Percentiles rank a stretch among this genome's conserved stretches.
These are phyloP conservation scores for Sitophilus oryzae DNA, from an alignment of 1,140 invertebrate genomes.

Conservation along the genomic window DNA sequence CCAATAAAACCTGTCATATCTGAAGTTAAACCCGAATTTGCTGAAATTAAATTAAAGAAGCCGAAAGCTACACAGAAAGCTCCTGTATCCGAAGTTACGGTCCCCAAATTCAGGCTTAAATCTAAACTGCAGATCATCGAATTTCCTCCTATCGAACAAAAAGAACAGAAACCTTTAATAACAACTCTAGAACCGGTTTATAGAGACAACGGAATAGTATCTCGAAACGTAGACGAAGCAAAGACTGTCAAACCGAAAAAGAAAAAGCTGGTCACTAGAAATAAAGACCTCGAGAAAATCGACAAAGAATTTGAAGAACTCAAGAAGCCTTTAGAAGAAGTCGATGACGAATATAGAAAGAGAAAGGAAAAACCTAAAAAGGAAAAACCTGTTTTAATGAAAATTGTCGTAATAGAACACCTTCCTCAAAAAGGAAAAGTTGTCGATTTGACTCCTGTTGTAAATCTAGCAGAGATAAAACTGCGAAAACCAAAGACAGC, in stretches of 20 bases:
- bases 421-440: slow-evolving; percentile 30
- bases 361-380: slow-evolving; percentile 24
- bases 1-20: slow-evolving; percentile 20
- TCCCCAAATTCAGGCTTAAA: slow-evolving; percentile 60
- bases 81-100: slow-evolving; percentile 43
- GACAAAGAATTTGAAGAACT: slow-evolving; percentile 33
- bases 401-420: slow-evolving; percentile 26
- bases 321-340: slow-evolving; percentile 28
- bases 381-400: slow-evolving; percentile 29
- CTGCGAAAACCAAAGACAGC: slow-evolving; percentile 30
- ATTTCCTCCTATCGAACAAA: slow-evolving; percentile 49
- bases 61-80: slow-evolving; percentile 33
- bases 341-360: slow-evolving; percentile 31
- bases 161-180: slow-evolving; percentile 47
- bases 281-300: slow-evolving; percentile 54
- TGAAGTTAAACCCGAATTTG: slow-evolving; percentile 31
- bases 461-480: slow-evolving; percentile 35
- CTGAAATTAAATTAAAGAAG: slow-evolving; percentile 40
- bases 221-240: slow-evolving; percentile 65
- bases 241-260: slow-evolving; percentile 57
- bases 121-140: slow-evolving; percentile 57
- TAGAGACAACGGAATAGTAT: slow-evolving; percentile 59
- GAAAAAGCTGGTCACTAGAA: slow-evolving; percentile 60
- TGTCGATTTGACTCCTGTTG: slow-evolving; percentile 25
- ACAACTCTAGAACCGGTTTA: slow-evolving; percentile 50